Evolutionary conservation across 2,113 vertebrate species (phyloP).

Genomic region (Fregetta grallaria): DNA sequence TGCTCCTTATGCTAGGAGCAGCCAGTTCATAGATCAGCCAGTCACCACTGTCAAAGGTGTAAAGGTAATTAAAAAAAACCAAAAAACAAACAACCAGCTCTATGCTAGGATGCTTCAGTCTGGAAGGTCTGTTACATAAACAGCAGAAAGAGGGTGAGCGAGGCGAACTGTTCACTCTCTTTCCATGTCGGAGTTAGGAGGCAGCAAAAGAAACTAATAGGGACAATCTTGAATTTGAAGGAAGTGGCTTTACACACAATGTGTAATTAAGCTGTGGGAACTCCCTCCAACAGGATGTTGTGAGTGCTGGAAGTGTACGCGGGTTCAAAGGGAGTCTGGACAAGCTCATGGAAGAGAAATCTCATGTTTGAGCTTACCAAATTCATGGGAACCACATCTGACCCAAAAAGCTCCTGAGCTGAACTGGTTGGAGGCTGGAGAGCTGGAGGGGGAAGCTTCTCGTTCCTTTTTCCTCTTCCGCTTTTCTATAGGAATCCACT

Average conservation of each 20-base stretch:
- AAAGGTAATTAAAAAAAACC: background rate
- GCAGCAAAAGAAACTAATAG: background rate
- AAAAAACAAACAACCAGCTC: background rate
- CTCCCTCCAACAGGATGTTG: conserved; percentile 42
- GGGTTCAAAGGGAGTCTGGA: conserved; percentile 19
- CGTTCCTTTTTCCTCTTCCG: background rate
- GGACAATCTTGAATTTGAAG: conserved; percentile 25
- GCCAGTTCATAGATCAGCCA: background rate
- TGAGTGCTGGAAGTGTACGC: conserved; percentile 10
- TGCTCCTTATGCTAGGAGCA: background rate
- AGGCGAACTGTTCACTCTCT: background rate
- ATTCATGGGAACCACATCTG: background rate
- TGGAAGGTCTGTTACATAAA: background rate
- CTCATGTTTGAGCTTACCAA: background rate
- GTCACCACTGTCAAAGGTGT: background rate
- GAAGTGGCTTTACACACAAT: conserved; percentile 59
- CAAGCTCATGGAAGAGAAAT: conserved; percentile 25
- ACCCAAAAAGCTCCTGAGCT: background rate
- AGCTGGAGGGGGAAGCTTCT: background rate
- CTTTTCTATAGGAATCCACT: background rate
- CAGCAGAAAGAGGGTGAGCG: background rate
- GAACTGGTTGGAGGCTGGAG: background rate
- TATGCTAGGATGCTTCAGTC: background rate
- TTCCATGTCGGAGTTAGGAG: background rate
- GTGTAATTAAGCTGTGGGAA: conserved; percentile 53